Percentiles rank a stretch among this genome's conserved stretches.
Conservation (phyloP, 2,797 vertebrate species). For the Tauraco hartlaubi region DNA sequence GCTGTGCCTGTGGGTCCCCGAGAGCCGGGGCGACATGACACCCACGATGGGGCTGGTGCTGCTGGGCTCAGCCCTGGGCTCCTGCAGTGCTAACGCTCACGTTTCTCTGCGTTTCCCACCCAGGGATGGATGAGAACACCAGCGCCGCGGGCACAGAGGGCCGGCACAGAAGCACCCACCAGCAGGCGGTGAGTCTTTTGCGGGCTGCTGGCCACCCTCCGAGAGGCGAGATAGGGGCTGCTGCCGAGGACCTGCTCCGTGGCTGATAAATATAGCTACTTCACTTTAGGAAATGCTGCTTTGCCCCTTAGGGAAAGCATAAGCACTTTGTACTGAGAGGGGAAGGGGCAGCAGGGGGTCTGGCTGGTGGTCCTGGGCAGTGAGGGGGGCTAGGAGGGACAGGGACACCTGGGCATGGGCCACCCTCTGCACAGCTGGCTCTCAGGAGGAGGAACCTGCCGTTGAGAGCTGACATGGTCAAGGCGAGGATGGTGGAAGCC, state of each 20-base stretch:
- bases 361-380: neutral
- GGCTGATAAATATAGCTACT: neutral
- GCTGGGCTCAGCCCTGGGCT: conserved; percentile 5
- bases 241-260: neutral
- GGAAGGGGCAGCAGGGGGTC: neutral
- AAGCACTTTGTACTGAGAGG: neutral
- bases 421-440: neutral
- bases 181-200: conserved; percentile 85
- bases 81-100: neutral
- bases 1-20: neutral
- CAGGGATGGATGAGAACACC: conserved; percentile 88
- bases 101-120: neutral
- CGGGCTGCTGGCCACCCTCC: neutral
- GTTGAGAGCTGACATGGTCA: neutral
- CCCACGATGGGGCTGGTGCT: neutral
- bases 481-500: neutral
- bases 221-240: neutral
- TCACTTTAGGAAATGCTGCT: neutral
- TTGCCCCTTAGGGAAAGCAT: neutral
- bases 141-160: conserved; percentile 80
- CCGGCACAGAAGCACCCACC: conserved; percentile 72
- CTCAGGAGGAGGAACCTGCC: neutral
- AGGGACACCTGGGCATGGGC: neutral
- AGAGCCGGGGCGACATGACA: neutral
- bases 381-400: neutral